Conservation (phyloP, 2,113 vertebrate genomes). For the Mastomys coucha region DNA sequence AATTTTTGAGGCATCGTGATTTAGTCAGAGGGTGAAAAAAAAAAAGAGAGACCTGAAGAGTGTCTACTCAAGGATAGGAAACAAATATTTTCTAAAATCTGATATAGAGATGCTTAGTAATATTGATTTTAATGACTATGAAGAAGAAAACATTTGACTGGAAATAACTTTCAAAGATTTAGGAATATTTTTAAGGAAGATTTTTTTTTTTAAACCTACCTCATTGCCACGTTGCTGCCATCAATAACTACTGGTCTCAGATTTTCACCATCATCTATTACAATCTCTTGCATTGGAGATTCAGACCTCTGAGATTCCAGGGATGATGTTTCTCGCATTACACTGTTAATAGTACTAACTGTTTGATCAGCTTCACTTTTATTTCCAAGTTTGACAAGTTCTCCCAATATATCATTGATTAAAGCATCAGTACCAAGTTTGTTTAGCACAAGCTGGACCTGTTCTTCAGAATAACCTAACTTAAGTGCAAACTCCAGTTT, state of each 20-base stretch:
- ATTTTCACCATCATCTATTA: conserved; percentile 94
- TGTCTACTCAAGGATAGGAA: background rate
- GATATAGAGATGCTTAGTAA: background rate
- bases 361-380: conserved; percentile 93
- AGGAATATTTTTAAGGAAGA: conserved; percentile 48
- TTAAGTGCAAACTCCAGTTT: conserved; percentile 99
- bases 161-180: background rate
- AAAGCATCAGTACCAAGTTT: conserved; percentile 97
- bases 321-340: conserved; percentile 88
- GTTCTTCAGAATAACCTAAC: conserved; percentile 97
- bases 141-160: background rate
- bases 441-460: conserved; percentile 95
- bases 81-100: background rate
- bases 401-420: conserved; percentile 98
- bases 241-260: conserved; percentile 96
- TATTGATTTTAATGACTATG: background rate
- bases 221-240: conserved; percentile 99
- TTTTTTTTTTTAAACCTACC: conserved; percentile 87
- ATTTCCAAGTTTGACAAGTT: conserved; percentile 97
- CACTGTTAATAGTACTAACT: conserved; percentile 81
- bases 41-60: background rate
- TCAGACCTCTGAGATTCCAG: conserved; percentile 92
- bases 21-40: background rate
- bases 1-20: conserved; percentile 13
- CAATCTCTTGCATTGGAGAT: conserved; percentile 90